A percentile compares a stretch with the other conserved stretches of the same genome.
Evolutionary conservation across 1,140 invertebrate genomes (phyloP).

Genomic region (Pseudomyrmex pallidus): DNA sequence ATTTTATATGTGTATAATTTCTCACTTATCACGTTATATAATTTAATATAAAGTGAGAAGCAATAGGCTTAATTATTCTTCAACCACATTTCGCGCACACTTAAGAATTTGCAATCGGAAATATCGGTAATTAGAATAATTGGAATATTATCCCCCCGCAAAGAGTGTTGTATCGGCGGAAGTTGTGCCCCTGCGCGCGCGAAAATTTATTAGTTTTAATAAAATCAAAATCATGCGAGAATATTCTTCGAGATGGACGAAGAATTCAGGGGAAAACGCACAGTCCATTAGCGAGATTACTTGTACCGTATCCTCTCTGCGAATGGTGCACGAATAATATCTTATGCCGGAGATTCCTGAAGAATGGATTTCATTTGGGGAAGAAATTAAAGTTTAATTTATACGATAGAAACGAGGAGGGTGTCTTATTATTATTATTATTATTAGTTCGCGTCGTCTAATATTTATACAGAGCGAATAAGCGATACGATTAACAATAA

Average conservation of each 20-base stretch:
- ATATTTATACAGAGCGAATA: slow-evolving; percentile 1
- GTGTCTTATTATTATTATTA: slow-evolving; percentile 23
- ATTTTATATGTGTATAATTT: too few species aligned
- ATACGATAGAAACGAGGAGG: slow-evolving; percentile 22
- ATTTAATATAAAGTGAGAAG: too few species aligned
- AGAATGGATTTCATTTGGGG: slow-evolving; percentile 55
- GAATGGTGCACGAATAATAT: slow-evolving; percentile 73
- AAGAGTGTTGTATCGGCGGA: slow-evolving; percentile 37
- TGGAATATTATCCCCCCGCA: neutral
- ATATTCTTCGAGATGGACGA: slow-evolving; percentile 74
- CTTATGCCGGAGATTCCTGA: slow-evolving; percentile 57
- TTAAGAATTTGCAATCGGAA: neutral
- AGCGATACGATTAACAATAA: slow-evolving; percentile 25
- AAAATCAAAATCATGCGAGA: slow-evolving; percentile 77
- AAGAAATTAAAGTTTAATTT: slow-evolving; percentile 60
- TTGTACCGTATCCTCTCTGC: slow-evolving; percentile 74
- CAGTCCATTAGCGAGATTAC: slow-evolving; percentile 82
- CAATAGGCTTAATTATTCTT: neutral
- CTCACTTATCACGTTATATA: too few species aligned
- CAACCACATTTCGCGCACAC: too few species aligned
- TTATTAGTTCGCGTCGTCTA: slow-evolving; percentile 11
- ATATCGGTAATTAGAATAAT: neutral
- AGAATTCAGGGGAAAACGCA: slow-evolving; percentile 74
- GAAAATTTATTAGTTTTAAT: slow-evolving; percentile 83
- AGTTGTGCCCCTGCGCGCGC: neutral